Conservation (phyloP, 2,888 invertebrate genomes). For the Idaea straminata region DNA sequence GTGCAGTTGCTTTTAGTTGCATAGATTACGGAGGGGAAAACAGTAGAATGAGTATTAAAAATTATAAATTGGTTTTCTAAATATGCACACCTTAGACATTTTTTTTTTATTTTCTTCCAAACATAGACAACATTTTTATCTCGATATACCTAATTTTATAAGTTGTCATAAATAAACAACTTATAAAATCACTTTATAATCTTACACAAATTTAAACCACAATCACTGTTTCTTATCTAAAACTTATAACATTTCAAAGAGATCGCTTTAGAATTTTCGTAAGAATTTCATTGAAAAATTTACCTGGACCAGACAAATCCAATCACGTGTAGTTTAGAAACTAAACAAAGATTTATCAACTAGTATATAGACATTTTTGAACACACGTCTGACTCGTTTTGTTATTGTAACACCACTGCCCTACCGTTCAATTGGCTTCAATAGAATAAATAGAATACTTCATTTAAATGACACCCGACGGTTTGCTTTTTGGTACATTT, state of each 20-base stretch:
- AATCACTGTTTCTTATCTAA: not conserved
- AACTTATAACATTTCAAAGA: not conserved
- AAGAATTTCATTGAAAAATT: not conserved
- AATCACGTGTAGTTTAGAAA: not conserved
- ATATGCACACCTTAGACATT: too few relatives aligned
- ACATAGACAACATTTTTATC: too few relatives aligned
- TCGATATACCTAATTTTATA: too few relatives aligned
- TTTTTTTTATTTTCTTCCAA: too few relatives aligned
- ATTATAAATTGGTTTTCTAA: too few relatives aligned
- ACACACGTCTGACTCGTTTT: not conserved
- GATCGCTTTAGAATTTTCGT: not conserved
- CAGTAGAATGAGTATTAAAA: too few relatives aligned
- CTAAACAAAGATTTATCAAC: not conserved
- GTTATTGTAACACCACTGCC: slow-evolving; percentile 35
- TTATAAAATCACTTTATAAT: too few relatives aligned
- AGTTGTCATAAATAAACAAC: too few relatives aligned
- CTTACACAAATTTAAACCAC: too few relatives aligned
- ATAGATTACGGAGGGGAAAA: too few relatives aligned
- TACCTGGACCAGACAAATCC: not conserved
- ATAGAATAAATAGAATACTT: slow-evolving; percentile 62
- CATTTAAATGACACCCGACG: slow-evolving; percentile 12
- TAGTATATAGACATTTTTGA: not conserved
- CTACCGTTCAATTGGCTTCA: slow-evolving; percentile 64
- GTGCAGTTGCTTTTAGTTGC: too few relatives aligned
- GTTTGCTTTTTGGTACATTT: slow-evolving; percentile 4